Conservation (phyloP, 1,140 invertebrate genomes). For the Drosophila nigrodunni region DNA sequence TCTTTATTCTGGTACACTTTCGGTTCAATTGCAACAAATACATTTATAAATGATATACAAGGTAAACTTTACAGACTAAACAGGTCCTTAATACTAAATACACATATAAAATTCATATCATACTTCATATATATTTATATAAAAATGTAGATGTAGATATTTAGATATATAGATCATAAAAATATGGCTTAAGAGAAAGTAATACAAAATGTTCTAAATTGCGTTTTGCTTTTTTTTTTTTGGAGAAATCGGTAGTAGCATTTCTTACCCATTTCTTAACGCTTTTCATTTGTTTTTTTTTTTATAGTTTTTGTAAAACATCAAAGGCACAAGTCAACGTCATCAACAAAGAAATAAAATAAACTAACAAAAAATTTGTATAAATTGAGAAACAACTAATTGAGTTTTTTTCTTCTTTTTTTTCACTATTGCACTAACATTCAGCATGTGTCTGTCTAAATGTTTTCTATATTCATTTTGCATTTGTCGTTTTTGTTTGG, state of each 20-base stretch:
- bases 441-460: constrained; percentile 70
- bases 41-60: constrained; percentile 78
- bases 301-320: constrained; percentile 63
- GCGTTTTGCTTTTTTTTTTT: constrained; percentile 18
- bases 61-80: constrained; percentile 67
- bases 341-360: constrained; percentile 79
- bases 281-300: constrained; percentile 15
- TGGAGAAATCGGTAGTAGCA: constrained; percentile 25
- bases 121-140: constrained; percentile 47
- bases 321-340: constrained; percentile 85
- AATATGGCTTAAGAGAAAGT: constrained; percentile 76
- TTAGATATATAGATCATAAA: constrained; percentile 23
- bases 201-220: constrained; percentile 72
- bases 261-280: constrained; percentile 35
- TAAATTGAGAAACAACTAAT: constrained; percentile 32
- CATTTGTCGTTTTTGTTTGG: constrained; percentile 28
- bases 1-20: constrained; percentile 83
- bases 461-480: constrained; percentile 39
- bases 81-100: constrained; percentile 71
- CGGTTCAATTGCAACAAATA: constrained; percentile 78
- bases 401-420: constrained; percentile 25
- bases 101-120: constrained; percentile 76
- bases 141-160: constrained; percentile 18
- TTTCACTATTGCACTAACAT: constrained; percentile 57
- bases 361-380: constrained; percentile 61